These are phyloP conservation scores for Melanostigma gelatinosum DNA, from an alignment of 2,113 vertebrate genomes.

Conservation along the genomic window DNA sequence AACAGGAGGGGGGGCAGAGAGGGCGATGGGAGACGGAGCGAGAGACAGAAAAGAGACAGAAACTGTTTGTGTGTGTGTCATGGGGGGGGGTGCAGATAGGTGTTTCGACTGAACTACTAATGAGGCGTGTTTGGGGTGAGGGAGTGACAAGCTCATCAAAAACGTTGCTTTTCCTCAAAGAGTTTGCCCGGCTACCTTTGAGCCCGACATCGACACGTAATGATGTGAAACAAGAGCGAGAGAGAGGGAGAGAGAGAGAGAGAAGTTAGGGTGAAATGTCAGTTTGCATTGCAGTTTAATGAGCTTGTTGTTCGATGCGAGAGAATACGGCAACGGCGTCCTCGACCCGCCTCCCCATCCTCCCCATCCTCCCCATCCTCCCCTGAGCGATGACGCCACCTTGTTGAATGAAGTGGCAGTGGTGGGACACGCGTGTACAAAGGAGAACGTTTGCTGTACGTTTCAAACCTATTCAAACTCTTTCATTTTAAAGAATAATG, in stretches of 20 bases:
- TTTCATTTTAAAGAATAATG: background rate
- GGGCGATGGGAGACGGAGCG: slow-evolving; percentile 58
- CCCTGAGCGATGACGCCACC: slow-evolving; percentile 13
- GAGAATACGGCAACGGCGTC: slow-evolving; percentile 45
- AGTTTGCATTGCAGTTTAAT: slow-evolving; percentile 76
- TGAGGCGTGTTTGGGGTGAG: slow-evolving; percentile 85
- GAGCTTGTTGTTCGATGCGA: slow-evolving; percentile 77
- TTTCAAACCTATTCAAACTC: background rate
- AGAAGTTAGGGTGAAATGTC: slow-evolving; percentile 78
- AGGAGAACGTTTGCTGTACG: background rate
- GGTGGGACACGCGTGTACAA: background rate
- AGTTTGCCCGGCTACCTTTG: slow-evolving; percentile 76
- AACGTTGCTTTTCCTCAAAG: slow-evolving; percentile 72
- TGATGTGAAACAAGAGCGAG: slow-evolving; percentile 74
- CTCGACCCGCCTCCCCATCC: background rate
- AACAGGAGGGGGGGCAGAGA: slow-evolving; percentile 73
- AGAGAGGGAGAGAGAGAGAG: background rate
- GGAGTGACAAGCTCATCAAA: slow-evolving; percentile 83
- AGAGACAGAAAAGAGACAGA: slow-evolving; percentile 56
- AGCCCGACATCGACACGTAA: slow-evolving; percentile 77
- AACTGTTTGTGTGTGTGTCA: slow-evolving; percentile 42
- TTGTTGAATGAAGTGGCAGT: slow-evolving; percentile 2
- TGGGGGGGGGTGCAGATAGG: slow-evolving; percentile 56
- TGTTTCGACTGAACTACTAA: slow-evolving; percentile 84
- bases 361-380: slow-evolving; percentile 5